These are phyloP conservation scores for Scaptomyza montana DNA, from an alignment of 1,140 invertebrate genomes.

Conservation along the genomic window DNA sequence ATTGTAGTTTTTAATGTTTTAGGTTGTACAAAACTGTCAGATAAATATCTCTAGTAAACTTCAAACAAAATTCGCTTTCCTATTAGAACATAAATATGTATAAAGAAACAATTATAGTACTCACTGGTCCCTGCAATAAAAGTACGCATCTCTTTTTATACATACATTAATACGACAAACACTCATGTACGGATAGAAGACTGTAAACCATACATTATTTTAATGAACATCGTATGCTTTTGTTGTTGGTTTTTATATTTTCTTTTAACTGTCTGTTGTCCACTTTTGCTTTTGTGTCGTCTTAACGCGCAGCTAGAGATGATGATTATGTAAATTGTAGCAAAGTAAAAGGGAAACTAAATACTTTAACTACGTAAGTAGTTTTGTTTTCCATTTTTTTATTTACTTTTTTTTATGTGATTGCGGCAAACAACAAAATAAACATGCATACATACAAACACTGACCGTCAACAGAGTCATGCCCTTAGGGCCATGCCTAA, in stretches of 20 bases:
- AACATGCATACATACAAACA: constrained; percentile 10
- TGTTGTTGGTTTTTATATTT: constrained; percentile 32
- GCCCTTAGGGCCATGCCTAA: constrained; percentile 44
- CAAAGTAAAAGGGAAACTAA: constrained; percentile 80
- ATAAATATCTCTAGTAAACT: too few relatives aligned
- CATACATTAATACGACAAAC: constrained; percentile 7
- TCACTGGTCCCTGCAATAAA: background rate
- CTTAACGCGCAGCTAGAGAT: constrained; percentile 57
- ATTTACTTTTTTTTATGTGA: constrained; percentile 13
- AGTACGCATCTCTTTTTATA: background rate
- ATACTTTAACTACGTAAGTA: constrained; percentile 50
- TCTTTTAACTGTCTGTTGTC: constrained; percentile 31
- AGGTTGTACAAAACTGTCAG: too few relatives aligned
- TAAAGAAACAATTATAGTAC: too few relatives aligned
- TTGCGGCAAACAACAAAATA: constrained; percentile 27
- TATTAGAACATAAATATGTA: background rate
- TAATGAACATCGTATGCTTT: constrained; percentile 63
- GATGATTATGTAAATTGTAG: constrained; percentile 77
- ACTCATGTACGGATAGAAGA: constrained; percentile 6
- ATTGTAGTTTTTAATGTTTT: too few relatives aligned
- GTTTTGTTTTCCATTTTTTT: too few relatives aligned
- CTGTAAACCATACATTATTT: constrained; percentile 37
- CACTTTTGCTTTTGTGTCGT: constrained; percentile 49
- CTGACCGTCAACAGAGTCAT: constrained; percentile 15
- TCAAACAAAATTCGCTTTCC: too few relatives aligned